Base-by-base conservation (phyloP, 2,888 invertebrate species). In the Rhagium mordax region DNA sequence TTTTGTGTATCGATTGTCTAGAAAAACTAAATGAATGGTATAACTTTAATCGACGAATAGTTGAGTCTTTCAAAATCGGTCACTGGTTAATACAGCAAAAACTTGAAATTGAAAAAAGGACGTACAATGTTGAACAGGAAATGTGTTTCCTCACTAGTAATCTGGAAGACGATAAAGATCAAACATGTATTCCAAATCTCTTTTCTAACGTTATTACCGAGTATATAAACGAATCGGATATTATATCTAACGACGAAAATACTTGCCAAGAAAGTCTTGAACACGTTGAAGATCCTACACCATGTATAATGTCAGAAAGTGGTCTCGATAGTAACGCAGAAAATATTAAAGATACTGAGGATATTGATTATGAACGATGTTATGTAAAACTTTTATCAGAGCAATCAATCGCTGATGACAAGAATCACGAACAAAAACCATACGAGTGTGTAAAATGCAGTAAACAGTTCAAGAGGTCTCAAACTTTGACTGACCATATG, bases 61-160 rank as follows among this genome's bases (percentile, higher is more conserved):
- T 57, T 15, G n/a, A 29, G 15, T 57, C 57, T 2, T 57, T 57
- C 15, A 29, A 24, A 29, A 57, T 57, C 7, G 57, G 57, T 16
- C 57, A 57, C n/a, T 24, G 27, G 57, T 57, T 57, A 57, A 27
- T 27, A n/a, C 24, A 57, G 57, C 24, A 57, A 29, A 57, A 57
- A 27, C 15, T 10, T 15, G 16, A 29, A 3, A 27, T 1, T 13
- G n/a, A 57, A n/a, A 15, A 13, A 51, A 20, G 8, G 3, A 13
- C n/a, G 16, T 57, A 24, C 24, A 27, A n/a, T 57, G 16, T 15
- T 7, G 18, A 18, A 51, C 51, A 51, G 18, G 18, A 51, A 18
- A 41, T 41, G 4, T n/a, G 3, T 41, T n/a, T n/a, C 41, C 3
- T 41, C 4, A 41, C 3, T n/a, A 41, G n/a, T n/a, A 2, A 13